These are phyloP conservation scores for Gavia stellata DNA, from an alignment of 2,113 vertebrate species.

Conservation along the genomic window DNA sequence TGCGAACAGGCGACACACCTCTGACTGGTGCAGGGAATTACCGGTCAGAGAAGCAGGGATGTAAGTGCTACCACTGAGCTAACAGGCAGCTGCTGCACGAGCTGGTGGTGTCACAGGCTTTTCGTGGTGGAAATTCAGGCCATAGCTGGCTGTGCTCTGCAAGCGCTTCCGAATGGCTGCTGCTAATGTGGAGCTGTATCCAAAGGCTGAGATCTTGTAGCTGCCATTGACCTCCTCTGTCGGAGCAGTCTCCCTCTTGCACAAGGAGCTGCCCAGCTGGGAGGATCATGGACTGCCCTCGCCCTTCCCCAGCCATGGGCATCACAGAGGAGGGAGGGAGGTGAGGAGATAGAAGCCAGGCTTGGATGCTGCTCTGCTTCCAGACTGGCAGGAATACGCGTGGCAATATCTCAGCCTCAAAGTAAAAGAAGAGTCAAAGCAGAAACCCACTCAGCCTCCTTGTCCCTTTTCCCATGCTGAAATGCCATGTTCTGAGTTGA, in stretches of 20 bases:
- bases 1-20: background rate
- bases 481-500: background rate
- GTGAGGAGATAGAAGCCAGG: background rate
- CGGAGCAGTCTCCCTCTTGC: background rate
- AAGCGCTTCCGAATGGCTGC: background rate
- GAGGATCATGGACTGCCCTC: background rate
- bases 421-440: background rate
- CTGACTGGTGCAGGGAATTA: rapidly evolving
- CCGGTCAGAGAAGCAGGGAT: background rate
- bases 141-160: background rate
- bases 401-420: background rate
- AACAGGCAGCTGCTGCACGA: background rate
- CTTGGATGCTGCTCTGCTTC: background rate
- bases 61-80: background rate
- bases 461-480: background rate
- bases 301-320: background rate
- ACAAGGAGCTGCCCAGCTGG: background rate
- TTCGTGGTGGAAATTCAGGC: background rate
- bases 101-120: background rate
- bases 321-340: background rate
- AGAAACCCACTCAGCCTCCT: background rate
- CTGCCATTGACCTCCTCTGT: background rate
- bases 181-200: background rate
- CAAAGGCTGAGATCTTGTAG: background rate
- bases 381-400: background rate